Conservation (phyloP, 2,888 invertebrate genomes). For the Ecdyonurus torrentis region DNA sequence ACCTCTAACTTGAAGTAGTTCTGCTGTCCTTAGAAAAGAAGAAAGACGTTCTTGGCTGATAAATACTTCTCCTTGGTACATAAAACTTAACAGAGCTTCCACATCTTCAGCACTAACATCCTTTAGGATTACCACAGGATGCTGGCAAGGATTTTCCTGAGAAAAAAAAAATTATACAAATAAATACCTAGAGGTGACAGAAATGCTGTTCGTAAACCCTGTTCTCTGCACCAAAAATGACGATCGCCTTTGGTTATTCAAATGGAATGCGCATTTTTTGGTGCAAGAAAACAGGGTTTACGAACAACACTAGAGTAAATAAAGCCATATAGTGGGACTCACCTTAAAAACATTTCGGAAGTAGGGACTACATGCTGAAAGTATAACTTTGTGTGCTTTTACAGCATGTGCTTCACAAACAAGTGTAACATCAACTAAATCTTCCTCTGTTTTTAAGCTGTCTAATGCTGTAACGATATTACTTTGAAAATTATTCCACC, state of each 20-base stretch:
- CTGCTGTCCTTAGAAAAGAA: conserved; percentile 48
- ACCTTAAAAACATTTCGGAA: conserved; percentile 58
- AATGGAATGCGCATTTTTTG: too few relatives aligned
- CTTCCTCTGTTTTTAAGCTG: conserved; percentile 48
- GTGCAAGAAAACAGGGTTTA: too few relatives aligned
- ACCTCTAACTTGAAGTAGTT: conserved; percentile 47
- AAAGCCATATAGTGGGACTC: conserved; percentile 12
- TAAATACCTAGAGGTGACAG: not conserved
- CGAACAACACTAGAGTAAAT: not conserved
- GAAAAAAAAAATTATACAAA: conserved; percentile 15
- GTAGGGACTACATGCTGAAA: conserved; percentile 59
- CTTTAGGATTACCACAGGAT: conserved; percentile 54
- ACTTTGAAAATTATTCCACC: conserved; percentile 57
- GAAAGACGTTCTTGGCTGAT: conserved; percentile 46
- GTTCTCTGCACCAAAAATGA: too few relatives aligned
- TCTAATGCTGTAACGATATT: conserved; percentile 52
- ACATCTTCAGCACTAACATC: conserved; percentile 49
- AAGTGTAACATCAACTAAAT: conserved; percentile 54
- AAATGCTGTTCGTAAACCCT: too few relatives aligned
- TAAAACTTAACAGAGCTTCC: conserved; percentile 46
- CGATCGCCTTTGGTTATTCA: too few relatives aligned
- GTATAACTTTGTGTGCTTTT: conserved; percentile 57
- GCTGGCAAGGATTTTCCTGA: conserved; percentile 55
- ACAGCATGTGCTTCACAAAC: conserved; percentile 54
- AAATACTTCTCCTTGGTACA: conserved; percentile 56